Evolutionary conservation across 2,797 vertebrate species (phyloP).

Genomic region (Simalia tracyae): DNA sequence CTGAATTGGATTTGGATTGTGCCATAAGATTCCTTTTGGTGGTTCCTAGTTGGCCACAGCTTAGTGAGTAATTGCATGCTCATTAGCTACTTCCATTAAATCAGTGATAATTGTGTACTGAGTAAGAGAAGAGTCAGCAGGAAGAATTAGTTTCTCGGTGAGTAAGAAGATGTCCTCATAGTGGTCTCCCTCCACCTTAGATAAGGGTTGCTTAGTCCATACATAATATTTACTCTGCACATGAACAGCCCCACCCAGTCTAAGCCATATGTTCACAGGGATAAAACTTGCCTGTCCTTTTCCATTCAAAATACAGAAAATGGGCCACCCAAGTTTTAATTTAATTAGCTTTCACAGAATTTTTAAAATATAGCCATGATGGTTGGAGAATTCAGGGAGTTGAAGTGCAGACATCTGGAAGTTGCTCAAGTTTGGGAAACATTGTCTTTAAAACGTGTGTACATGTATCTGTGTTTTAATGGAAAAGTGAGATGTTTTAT

Average conservation of each 20-base stretch:
- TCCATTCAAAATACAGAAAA: background rate
- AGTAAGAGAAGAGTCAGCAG: background rate
- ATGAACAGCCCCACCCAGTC: background rate
- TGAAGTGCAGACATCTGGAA: background rate
- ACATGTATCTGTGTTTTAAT: background rate
- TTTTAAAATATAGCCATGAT: background rate
- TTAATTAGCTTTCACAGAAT: background rate
- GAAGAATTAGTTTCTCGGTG: conserved; percentile 10
- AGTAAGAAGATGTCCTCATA: background rate
- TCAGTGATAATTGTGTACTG: background rate
- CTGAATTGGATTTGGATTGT: background rate
- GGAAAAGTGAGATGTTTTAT: background rate
- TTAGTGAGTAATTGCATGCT: conserved; percentile 5
- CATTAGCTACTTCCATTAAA: background rate
- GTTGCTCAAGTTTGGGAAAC: background rate
- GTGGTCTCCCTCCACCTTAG: background rate
- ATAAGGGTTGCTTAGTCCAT: background rate
- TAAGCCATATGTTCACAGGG: background rate
- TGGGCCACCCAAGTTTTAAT: background rate
- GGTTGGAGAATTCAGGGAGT: background rate
- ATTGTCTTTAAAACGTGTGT: background rate
- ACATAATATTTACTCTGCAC: background rate
- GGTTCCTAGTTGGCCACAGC: background rate
- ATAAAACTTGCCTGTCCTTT: background rate
- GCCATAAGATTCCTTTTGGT: background rate